Base-by-base conservation (phyloP, 2,888 invertebrate genomes). In the Cordilura impudica region DNA sequence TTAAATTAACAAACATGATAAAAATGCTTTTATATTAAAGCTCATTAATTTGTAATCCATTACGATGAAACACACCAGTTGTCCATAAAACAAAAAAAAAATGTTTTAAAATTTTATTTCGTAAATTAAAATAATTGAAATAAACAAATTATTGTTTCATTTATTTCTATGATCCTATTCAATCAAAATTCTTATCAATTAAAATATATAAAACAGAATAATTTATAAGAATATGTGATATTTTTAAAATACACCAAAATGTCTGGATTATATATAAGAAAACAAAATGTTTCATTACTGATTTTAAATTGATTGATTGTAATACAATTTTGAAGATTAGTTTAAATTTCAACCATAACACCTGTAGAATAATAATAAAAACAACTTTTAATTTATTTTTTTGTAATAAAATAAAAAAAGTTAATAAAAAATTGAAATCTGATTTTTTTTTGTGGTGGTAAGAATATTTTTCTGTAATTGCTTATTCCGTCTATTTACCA, bases 281-380 rank as follows among this genome's bases (percentile, higher is more conserved):
- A 54, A 18, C 29, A 18, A n/a, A n/a, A n/a, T n/a, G n/a, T n/a
- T n/a, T n/a, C n/a, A n/a, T n/a, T n/a, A n/a, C n/a, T n/a, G n/a
- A n/a, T n/a, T n/a, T n/a, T n/a, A n/a, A n/a, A n/a, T n/a, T n/a
- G n/a, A n/a, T n/a, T n/a, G n/a, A n/a, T n/a, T n/a, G n/a, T n/a
- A n/a, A n/a, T n/a, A n/a, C n/a, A n/a, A 43, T 23, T 43, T 58
- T 56, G 23, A 21, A 23, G 21, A 43, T 43, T 58, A 16, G 39
- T 35, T 56, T 31, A 54, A 49, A 49, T 49, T 63, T n/a, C 49
- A 63, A 63, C 61, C 61, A 63, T n/a, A n/a, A 18, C 14, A 29
- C 29, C 26, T 63, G 49, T 63, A 63, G 61, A 18, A 23, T 29
- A 63, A 49, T 63, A 26, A 49, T 19, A 61, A 29, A 49, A 26